Base-by-base conservation (phyloP, 2,888 invertebrate species). In the Luperina testacea region DNA sequence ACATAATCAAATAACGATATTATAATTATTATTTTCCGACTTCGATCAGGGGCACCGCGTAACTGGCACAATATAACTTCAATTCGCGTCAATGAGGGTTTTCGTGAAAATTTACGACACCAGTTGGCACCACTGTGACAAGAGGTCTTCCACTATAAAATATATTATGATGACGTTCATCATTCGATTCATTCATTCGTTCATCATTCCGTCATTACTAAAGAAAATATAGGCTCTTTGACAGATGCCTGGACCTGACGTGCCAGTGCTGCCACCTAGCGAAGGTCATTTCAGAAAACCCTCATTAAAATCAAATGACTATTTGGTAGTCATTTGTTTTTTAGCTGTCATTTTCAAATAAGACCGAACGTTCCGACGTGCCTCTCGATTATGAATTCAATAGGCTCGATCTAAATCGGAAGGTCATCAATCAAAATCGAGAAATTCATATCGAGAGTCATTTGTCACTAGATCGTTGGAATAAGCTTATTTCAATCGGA, bases 401-500 rank as follows among this genome's bases (percentile, higher is more conserved):
- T 77, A 42, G 32, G 69, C 67, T 70, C 68, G 42, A 77, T 78
- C 81, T 80, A 88, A 85, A 88, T 67, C 77, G 73, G 75, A 64
- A 32, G 51, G 82, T 77, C 75, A 87, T 86, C 80, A 71, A 84
- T 88, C 89, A 81, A 83, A 75, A 78, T 82, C 77, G 63, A 89
- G 79, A 87, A 87, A 84, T 92, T 91, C 90, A 92, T 91, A 90
- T 89, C 86, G 84, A 72, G 80, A 85, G 81, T 87, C 90, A 88
- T 92, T 90, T 89, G 88, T 91, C 90, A 90, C 84, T 80, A 65
- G 86, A 84, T 77, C 81, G 87, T 77, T 76, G 81, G 76, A 90
- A 89, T 90, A 90, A 90, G 90, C 90, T 91, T 85, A 90, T 89
- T 90, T 89, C 88, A 83, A 82, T 86, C 84, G 83, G 81, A 77